Percentiles rank a stretch among this genome's conserved stretches.
Evolutionary conservation across 2,888 invertebrate species (phyloP).

Genomic region (Eupithecia abbreviata): DNA sequence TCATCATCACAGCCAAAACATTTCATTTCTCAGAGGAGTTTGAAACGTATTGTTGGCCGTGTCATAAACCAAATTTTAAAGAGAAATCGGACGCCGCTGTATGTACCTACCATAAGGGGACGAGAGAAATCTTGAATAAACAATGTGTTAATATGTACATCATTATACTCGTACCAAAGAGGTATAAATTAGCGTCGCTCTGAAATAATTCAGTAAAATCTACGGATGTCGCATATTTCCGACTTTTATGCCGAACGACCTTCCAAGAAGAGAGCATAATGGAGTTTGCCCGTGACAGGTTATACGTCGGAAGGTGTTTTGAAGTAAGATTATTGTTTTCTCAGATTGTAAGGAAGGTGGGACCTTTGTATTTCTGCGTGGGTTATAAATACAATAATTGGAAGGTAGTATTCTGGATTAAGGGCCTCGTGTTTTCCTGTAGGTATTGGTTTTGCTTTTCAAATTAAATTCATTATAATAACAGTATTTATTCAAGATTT

Average conservation of each 20-base stretch:
- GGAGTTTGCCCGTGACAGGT: constrained; percentile 29
- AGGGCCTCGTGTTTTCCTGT: background rate
- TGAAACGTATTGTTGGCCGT: background rate
- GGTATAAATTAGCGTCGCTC: background rate
- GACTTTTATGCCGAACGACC: constrained; percentile 12
- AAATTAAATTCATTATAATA: background rate
- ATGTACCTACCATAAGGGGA: no score
- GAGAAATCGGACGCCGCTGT: no score
- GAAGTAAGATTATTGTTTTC: constrained; percentile 25
- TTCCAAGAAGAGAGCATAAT: constrained; percentile 23
- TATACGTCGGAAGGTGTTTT: constrained; percentile 26
- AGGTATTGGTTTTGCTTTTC: background rate
- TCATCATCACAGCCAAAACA: background rate
- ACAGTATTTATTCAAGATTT: background rate
- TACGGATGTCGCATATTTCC: background rate
- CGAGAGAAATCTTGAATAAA: background rate
- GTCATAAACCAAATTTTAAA: background rate
- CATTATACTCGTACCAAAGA: background rate
- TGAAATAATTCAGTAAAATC: background rate
- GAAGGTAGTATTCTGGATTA: background rate
- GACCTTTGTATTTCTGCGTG: background rate
- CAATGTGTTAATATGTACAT: background rate
- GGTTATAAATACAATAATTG: background rate
- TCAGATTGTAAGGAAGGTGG: constrained; percentile 6
- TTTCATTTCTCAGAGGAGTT: background rate